Conservation (phyloP, 2,888 invertebrate genomes). For the Thymelicus acteon region DNA sequence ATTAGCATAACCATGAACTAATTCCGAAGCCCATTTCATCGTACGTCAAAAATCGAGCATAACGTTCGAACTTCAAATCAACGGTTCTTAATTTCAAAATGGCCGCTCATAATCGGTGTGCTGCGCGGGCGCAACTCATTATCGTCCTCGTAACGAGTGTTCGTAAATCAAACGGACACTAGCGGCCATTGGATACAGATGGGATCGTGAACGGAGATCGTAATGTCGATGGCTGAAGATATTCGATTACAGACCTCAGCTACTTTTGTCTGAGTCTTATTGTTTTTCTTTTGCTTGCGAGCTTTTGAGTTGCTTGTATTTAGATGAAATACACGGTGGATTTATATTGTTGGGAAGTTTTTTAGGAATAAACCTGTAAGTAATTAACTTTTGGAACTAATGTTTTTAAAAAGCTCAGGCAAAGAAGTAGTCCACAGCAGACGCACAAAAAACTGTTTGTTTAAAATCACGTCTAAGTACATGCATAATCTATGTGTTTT, state of each 20-base stretch:
- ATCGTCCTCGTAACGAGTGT: constrained; percentile 73
- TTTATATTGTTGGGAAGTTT: neutral
- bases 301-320: constrained; percentile 9
- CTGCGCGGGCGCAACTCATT: constrained; percentile 76
- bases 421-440: too few species aligned
- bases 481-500: too few species aligned
- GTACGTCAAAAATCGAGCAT: constrained; percentile 36
- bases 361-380: neutral
- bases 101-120: constrained; percentile 62
- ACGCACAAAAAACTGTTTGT: too few species aligned
- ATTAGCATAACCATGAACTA: constrained; percentile 28
- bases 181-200: constrained; percentile 64
- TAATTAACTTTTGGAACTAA: too few species aligned
- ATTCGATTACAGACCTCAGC: constrained; percentile 45
- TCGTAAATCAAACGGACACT: constrained; percentile 79
- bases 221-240: constrained; percentile 50
- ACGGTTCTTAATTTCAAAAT: constrained; percentile 73
- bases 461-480: too few species aligned
- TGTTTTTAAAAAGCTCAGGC: too few species aligned
- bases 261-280: constrained; percentile 34
- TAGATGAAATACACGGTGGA: constrained; percentile 17
- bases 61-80: constrained; percentile 47
- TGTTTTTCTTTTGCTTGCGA: constrained; percentile 29
- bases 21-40: constrained; percentile 20
- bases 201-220: constrained; percentile 67